Percentiles rank a stretch among this genome's conserved stretches.
Conservation (phyloP, 2,888 invertebrate species). For the Trichopria drosophilae region DNA sequence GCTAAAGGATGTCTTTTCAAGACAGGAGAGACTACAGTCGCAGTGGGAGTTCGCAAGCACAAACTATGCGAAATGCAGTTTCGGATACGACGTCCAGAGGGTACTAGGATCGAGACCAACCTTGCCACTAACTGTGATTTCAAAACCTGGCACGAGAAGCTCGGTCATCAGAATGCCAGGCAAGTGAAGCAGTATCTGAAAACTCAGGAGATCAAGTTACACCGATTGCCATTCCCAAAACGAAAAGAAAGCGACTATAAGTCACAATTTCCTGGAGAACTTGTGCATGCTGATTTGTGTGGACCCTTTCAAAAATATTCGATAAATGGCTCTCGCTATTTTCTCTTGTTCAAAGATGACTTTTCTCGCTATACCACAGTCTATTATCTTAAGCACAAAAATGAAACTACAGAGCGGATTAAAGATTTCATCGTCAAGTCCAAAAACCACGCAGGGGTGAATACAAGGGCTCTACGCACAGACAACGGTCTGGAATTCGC, state of each 20-base stretch:
- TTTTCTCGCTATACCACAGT: conserved; percentile 28
- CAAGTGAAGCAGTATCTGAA: conserved; percentile 26
- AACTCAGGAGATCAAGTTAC: conserved; percentile 17
- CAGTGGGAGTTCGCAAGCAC: conserved; percentile 25
- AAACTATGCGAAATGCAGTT: conserved; percentile 30
- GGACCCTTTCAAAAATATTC: conserved; percentile 28
- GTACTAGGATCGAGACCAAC: conserved; percentile 4
- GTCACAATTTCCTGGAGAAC: conserved; percentile 13
- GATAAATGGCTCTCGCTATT: conserved; percentile 10
- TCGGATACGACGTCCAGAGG: conserved; percentile 7
- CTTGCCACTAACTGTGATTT: conserved; percentile 9
- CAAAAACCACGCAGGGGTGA: conserved; percentile 8
- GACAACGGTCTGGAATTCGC: conserved; percentile 23
- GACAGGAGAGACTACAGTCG: conserved; percentile 14
- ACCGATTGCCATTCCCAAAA: conserved; percentile 27
- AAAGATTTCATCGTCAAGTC: conserved; percentile 20
- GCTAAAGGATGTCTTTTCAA: conserved; percentile 21
- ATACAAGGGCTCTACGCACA: conserved; percentile 14
- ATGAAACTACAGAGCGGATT: conserved; percentile 18
- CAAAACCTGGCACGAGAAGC: conserved; percentile 25
- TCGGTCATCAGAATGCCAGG: conserved; percentile 24
- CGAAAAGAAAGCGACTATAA: conserved; percentile 14
- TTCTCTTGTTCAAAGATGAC: conserved; percentile 32
- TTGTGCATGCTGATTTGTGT: conserved; percentile 30
- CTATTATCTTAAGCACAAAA: conserved; percentile 20